Evolutionary conservation across 2,888 invertebrate genomes (phyloP), one percentile per base, ranked within the genome.

Genomic region (Drosophila subquinaria): DNA sequence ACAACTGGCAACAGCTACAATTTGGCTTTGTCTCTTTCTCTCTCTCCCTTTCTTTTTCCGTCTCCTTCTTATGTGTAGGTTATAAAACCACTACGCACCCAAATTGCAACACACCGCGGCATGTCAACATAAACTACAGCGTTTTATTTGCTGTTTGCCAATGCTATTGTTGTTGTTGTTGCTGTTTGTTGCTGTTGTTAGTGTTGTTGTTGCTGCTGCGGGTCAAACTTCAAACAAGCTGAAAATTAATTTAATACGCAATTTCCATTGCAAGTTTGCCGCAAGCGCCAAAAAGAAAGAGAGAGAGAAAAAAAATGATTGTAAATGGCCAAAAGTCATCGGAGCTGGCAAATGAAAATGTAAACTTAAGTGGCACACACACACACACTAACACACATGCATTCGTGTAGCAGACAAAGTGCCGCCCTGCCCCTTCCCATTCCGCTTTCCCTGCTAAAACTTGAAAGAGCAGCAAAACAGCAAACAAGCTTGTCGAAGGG

Each of bases 191-290:
- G 45, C 5, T 73, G 33, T 45, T 63, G 51, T 45, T 30, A 30
- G 30, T 59, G 76, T 6, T 56, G 50, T 47, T 60, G 47, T 17
- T 59, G 36, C 17, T 72, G 42, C 45, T 66, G 65, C 59, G 64
- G 80, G 78, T 83, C 84, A 81, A 76, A 81, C 85, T 81, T 81
- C 75, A 86, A 88, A 83, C 84, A 88, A 88, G 81, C 84, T 88
- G 76, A 81, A 86, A 89, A 86, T 86, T 86, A 86, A 86, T 87
- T 89, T 86, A 88, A 88, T 88, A 76, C 82, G 72, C 80, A 74
- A 74, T 86, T 88, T 88, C 72, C 77, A 69, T 73, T 62, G 79
- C 77, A 69, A 67, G 62, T 60, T 45, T 63, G 61, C 75, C 68
- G 42, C 53, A 60, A 68, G 61, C 57, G 35, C 60, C 57, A 60